Conservation (phyloP, 2,888 invertebrate genomes). For the Tiliacea citrago region DNA sequence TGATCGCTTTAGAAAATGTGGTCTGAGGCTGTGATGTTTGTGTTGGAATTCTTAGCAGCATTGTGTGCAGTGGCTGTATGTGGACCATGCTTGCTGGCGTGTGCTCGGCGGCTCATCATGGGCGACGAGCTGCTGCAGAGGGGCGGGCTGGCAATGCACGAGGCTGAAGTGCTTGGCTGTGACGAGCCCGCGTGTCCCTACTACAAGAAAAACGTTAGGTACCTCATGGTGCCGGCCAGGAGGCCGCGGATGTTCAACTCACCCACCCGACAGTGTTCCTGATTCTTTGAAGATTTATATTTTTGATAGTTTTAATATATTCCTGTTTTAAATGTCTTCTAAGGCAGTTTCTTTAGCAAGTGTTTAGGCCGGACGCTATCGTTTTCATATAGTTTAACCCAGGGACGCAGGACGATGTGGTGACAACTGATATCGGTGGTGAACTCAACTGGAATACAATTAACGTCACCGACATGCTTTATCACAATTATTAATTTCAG, state of each 20-base stretch:
- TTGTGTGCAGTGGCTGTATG: constrained; percentile 86
- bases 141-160: constrained; percentile 72
- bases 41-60: constrained; percentile 83
- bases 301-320: constrained; percentile 61
- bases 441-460: not conserved
- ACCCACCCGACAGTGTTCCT: constrained; percentile 73
- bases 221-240: constrained; percentile 83
- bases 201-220: constrained; percentile 84
- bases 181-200: constrained; percentile 87
- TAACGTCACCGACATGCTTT: not conserved
- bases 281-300: constrained; percentile 43
- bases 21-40: constrained; percentile 82
- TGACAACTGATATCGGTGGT: too few species aligned
- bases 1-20: constrained; percentile 69
- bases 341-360: constrained; percentile 11
- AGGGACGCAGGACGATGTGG: not conserved
- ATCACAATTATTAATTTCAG: too few species aligned
- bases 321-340: constrained; percentile 19
- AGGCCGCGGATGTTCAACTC: constrained; percentile 78
- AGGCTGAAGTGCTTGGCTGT: constrained; percentile 84
- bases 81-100: constrained; percentile 84
- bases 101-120: constrained; percentile 79
- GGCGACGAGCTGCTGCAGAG: constrained; percentile 81
- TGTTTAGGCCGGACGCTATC: not conserved
- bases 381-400: not conserved